Conservation (phyloP, 2,113 vertebrate species). For the Collichthys lucidus region DNA sequence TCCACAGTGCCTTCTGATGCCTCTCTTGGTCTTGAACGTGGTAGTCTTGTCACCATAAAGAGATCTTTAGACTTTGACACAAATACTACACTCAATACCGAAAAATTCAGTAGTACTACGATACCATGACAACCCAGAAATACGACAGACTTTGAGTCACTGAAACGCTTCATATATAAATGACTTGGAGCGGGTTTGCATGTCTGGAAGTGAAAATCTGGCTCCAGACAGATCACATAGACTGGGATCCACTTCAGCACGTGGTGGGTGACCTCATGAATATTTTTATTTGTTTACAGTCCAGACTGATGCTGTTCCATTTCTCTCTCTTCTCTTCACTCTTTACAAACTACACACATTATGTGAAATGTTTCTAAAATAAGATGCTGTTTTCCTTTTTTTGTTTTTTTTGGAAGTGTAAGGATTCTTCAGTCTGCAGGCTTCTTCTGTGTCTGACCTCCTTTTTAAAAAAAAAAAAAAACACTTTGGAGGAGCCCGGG, state of each 20-base stretch:
- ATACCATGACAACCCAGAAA: constrained; percentile 19
- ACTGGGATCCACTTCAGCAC: constrained; percentile 23
- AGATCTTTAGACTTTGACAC: constrained; percentile 17
- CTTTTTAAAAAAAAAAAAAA: not conserved
- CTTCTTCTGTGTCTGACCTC: constrained; percentile 36
- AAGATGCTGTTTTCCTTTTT: constrained; percentile 42
- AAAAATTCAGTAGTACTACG: constrained; percentile 22
- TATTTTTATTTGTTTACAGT: constrained; percentile 47
- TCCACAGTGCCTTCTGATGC: constrained; percentile 60
- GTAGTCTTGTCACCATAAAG: constrained; percentile 9
- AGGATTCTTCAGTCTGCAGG: constrained; percentile 11
- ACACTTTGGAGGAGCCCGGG: constrained; percentile 12
- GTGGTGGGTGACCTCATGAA: constrained; percentile 36
- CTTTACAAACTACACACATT: constrained; percentile 25
- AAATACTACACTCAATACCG: constrained; percentile 28
- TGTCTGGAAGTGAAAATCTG: constrained; percentile 6
- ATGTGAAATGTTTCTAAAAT: constrained; percentile 42
- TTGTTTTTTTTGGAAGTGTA: not conserved
- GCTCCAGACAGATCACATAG: constrained; percentile 19
- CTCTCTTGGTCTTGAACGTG: constrained; percentile 20
- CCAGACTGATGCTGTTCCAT: constrained; percentile 34
- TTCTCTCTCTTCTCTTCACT: constrained; percentile 31
- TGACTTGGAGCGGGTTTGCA: constrained; percentile 15
- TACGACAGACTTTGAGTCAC: constrained; percentile 20
- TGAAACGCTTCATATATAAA: not conserved